Evolutionary conservation across 2,113 vertebrate genomes (phyloP), one percentile per base, ranked within the genome.

Genomic region (Australoheros scitulus): DNA sequence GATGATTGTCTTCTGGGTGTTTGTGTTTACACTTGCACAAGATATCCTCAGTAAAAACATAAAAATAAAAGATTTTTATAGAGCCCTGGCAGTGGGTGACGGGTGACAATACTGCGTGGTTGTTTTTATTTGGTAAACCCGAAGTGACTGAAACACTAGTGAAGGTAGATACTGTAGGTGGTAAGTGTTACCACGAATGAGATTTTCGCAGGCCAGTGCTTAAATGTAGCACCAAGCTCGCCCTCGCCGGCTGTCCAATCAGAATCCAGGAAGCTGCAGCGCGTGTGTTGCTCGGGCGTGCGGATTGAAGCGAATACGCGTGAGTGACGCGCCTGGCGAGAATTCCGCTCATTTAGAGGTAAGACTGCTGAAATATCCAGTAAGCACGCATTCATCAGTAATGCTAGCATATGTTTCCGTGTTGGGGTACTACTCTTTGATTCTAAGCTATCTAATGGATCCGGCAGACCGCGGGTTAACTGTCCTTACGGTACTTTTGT

Each of bases 341-440:
- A 61, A 75, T 65, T 89, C 87, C 36, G 75, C 85, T 86, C 83
- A 76, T 77, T 22, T 13, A 18, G 76, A 91, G 93, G 93, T 94
- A 87, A 89, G 91, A 52, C 2, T 34, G 26, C 20, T 14, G 3
- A 65, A 41, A 60, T 65, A 22, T 34, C n/a, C 14, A 43, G 15
- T 32, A 3, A 24, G 20, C 74, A 4, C 36, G 43, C 6, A 61
- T 47, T 6, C 65, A 10, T 59, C 3, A n/a, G 13, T 20, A 13
- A 43, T 9, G n/a, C 3, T 1, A 57, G 0, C 8, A 24, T 63
- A 15, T 70, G 1, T 5, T 50, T 2, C 20, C 11, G 2, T 1
- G 1, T 56, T n/a, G 6, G 6, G 1, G 0, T 15, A 2, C 6
- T 6, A 1, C 10, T 0, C 3, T 1, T 11, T 13, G 18, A 11